These are phyloP conservation scores for Diplodus sargus DNA, from an alignment of 2,797 vertebrate genomes.

Conservation along the genomic window DNA sequence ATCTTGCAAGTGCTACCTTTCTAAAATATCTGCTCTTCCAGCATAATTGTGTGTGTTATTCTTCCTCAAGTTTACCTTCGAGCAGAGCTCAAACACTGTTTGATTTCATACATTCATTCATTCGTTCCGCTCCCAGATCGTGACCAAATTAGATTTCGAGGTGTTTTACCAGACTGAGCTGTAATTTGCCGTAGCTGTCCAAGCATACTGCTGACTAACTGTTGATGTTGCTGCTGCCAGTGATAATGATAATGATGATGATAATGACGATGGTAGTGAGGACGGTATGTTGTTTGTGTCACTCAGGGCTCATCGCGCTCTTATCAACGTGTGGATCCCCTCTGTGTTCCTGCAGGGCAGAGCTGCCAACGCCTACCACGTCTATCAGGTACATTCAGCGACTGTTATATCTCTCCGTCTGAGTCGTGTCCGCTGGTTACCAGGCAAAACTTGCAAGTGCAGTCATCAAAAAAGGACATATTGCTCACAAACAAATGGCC, in stretches of 20 bases:
- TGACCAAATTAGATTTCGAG: slow-evolving; percentile 25
- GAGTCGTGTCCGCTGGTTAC: not conserved
- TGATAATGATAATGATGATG: slow-evolving; percentile 37
- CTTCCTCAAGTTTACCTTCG: not conserved
- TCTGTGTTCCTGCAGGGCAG: slow-evolving; percentile 97
- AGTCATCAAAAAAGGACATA: not conserved
- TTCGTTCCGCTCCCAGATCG: slow-evolving; percentile 9
- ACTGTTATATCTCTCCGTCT: not conserved
- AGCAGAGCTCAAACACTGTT: slow-evolving; percentile 7
- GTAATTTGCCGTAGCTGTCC: slow-evolving; percentile 32
- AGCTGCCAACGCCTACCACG: slow-evolving; percentile 95
- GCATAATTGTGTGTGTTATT: not conserved
- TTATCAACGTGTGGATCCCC: slow-evolving; percentile 99
- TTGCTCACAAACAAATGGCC: too few species aligned
- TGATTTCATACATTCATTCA: slow-evolving; percentile 24
- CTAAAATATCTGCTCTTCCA: not conserved
- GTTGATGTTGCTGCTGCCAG: slow-evolving; percentile 32
- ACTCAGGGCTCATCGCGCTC: slow-evolving; percentile 94
- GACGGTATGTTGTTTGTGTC: slow-evolving; percentile 62
- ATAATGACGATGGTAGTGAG: slow-evolving; percentile 36
- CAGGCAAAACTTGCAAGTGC: not conserved
- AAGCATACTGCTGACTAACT: slow-evolving; percentile 24
- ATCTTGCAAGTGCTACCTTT: not conserved
- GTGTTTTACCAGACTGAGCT: slow-evolving; percentile 38
- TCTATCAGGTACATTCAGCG: slow-evolving; percentile 91